Percentiles rank a stretch among this genome's conserved stretches.
These are phyloP conservation scores for Apeltes quadracus DNA, from an alignment of 2,113 vertebrate species.

Conservation along the genomic window DNA sequence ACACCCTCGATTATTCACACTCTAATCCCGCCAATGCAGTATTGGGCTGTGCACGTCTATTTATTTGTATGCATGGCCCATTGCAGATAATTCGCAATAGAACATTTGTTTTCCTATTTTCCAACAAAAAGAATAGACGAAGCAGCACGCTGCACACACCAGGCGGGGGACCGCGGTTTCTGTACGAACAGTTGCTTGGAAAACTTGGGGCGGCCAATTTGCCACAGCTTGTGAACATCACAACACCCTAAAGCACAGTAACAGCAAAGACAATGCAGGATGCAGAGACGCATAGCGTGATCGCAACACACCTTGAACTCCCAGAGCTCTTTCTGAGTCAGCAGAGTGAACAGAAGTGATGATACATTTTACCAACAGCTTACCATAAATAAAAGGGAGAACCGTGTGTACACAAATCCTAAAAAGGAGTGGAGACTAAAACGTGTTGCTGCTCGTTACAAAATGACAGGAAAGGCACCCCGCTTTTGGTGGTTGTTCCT, in stretches of 20 bases:
- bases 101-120: background rate
- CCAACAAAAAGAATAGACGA: background rate
- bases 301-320: background rate
- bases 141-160: background rate
- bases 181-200: background rate
- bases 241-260: constrained; percentile 12
- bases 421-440: background rate
- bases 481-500: background rate
- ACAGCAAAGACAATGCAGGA: background rate
- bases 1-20: background rate
- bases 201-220: constrained; percentile 10
- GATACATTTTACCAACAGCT: background rate
- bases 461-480: constrained; percentile 4
- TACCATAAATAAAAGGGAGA: background rate
- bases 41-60: too few species aligned
- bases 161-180: background rate
- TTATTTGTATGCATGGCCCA: background rate
- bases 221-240: constrained; percentile 12
- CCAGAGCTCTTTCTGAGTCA: background rate
- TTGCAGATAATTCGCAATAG: background rate
- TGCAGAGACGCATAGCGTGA: constrained; percentile 2
- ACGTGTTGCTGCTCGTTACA: background rate
- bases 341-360: background rate
- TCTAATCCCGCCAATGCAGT: background rate
- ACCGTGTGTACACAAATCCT: background rate